Conservation (phyloP, 2,113 vertebrate species). For the Mesocricetus auratus region DNA sequence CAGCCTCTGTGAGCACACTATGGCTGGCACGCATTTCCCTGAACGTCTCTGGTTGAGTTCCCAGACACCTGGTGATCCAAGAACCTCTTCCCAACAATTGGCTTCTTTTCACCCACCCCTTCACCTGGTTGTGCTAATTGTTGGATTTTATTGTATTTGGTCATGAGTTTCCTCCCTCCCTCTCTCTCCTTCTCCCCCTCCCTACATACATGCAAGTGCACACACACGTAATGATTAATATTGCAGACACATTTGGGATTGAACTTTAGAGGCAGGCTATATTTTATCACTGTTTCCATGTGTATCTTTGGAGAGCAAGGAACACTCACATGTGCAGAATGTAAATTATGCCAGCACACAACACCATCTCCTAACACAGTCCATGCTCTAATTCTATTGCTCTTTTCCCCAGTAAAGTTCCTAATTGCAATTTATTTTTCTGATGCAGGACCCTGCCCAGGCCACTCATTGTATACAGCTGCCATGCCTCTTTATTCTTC, state of each 20-base stretch:
- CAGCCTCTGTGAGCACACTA: fast-evolving
- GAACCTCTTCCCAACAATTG: too few species aligned
- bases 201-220: background rate
- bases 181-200: background rate
- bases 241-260: background rate
- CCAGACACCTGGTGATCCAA: background rate
- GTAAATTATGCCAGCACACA: background rate
- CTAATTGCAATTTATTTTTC: background rate
- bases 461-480: fast-evolving
- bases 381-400: fast-evolving
- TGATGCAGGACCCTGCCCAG: background rate
- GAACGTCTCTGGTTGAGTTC: background rate
- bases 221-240: background rate
- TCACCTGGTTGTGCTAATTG: background rate
- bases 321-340: background rate
- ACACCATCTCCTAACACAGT: fast-evolving
- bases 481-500: background rate
- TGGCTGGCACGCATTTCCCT: background rate
- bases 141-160: background rate
- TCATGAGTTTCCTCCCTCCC: background rate
- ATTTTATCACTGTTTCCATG: background rate
- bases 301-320: background rate
- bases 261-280: background rate
- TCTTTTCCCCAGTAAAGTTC: too few species aligned
- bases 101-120: background rate